A percentile compares a stretch with the other conserved stretches of the same genome.
Conservation (phyloP, 2,888 invertebrate species). For the Drosophila vallismaia region DNA sequence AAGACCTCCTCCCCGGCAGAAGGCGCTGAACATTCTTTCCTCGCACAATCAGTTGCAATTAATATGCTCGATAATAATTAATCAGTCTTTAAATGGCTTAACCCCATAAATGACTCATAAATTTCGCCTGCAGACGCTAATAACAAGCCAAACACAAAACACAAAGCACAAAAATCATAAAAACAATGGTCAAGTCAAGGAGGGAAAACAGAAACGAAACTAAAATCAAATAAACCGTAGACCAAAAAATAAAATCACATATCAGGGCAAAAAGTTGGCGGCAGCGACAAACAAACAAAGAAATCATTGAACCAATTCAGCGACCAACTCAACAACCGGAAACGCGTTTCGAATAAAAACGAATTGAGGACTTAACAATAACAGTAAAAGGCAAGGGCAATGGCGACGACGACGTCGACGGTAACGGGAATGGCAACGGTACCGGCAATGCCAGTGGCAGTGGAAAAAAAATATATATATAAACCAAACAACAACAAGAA, state of each 20-base stretch:
- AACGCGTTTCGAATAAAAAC: conserved; percentile 80
- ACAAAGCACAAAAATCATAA: too few relatives aligned
- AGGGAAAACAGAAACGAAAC: conserved; percentile 36
- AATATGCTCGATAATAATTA: conserved; percentile 36
- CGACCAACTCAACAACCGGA: conserved; percentile 80
- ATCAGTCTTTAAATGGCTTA: conserved; percentile 24
- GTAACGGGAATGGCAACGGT: conserved; percentile 21
- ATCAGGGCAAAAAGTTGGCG: conserved; percentile 19
- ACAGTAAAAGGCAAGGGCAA: conserved; percentile 64
- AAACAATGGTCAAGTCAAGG: conserved; percentile 10
- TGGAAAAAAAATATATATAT: conserved; percentile 31
- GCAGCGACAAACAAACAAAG: conserved; percentile 55
- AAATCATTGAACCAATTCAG: conserved; percentile 80
- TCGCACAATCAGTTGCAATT: conserved; percentile 19
- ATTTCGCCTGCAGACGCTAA: conserved; percentile 29
- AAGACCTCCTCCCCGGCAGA: conserved; percentile 10
- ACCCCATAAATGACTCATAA: conserved; percentile 49
- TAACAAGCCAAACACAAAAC: conserved; percentile 26
- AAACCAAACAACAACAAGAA: conserved; percentile 33
- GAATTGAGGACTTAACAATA: conserved; percentile 77
- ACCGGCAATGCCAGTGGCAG: conserved; percentile 13
- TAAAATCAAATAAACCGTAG: conserved; percentile 49
- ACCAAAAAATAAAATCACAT: conserved; percentile 36
- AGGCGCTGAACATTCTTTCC: neutral
- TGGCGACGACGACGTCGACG: conserved; percentile 17